Evolutionary conservation across 2,113 vertebrate genomes (phyloP), one percentile per base, ranked within the genome.

Genomic region (Hemiscyllium ocellatum): DNA sequence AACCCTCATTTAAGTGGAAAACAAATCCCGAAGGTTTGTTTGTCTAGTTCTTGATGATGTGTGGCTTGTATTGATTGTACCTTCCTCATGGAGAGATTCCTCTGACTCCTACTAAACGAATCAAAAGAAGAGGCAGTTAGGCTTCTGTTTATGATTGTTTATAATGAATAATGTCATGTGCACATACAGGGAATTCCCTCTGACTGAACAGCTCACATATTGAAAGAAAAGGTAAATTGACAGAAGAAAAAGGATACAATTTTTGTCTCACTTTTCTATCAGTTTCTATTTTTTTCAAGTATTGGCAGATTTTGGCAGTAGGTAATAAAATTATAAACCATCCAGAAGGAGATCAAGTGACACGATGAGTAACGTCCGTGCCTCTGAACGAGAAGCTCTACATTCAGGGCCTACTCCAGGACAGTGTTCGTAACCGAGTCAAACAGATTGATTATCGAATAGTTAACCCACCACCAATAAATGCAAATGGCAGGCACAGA

Each of bases 1-100:
- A 97, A 96, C 99, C 99, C 0, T 99, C 99, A 89, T 96, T 99
- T 89, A 98, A 96, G 96, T 99, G 99, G 99, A 99, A 99, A 98
- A 97, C 98, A 95, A 98, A 99, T 97, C 96, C 98, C 65, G 97
- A 98, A 97, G 98, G 99, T 99, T 97, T 97, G 97, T 89, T 26
- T 47, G 29, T 50, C 52, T 20, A 10, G 10, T 89, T 89, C 52
- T 29, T 89, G 47, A 52, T 52, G 10, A 47, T 20, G 22, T 89
- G 50, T 4, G 50, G 76, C 50, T 8, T 22, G 0, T 26, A 52
- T 24, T 8, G 29, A 26, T 56, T 89, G 86, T 52, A 26, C 22
- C 2, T 4, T 2, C 42, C 12, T 56, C 47, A 29, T 29, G 0
- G 47, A 56, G 50, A 50, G 47, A 6, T 47, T 52, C 42, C 29